Conservation (phyloP, 2,113 vertebrate genomes). For the Pseudopodoces humilis region DNA sequence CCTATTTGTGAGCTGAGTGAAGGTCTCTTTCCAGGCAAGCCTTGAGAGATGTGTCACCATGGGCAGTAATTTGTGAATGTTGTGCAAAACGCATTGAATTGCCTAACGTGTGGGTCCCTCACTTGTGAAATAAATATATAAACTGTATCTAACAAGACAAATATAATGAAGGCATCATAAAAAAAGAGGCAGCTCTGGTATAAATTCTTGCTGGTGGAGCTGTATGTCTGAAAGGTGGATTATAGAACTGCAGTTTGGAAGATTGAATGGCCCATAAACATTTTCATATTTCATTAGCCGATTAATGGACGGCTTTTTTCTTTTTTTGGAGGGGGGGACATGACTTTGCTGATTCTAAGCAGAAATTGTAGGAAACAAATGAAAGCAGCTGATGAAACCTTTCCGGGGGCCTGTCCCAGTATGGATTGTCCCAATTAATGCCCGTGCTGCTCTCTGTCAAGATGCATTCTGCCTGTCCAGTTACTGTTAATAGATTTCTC, state of each 20-base stretch:
- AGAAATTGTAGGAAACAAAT: constrained; percentile 73
- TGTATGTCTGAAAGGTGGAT: constrained; percentile 77
- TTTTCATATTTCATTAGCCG: constrained; percentile 84
- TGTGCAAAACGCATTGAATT: constrained; percentile 3
- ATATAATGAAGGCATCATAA: constrained; percentile 54
- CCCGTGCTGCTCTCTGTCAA: constrained; percentile 63
- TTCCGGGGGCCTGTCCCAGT: constrained; percentile 70
- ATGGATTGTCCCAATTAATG: constrained; percentile 80
- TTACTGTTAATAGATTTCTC: constrained; percentile 84
- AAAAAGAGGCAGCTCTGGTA: constrained; percentile 53
- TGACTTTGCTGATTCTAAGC: constrained; percentile 80
- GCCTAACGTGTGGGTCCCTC: background rate
- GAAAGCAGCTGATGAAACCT: constrained; percentile 70
- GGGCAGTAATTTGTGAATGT: background rate
- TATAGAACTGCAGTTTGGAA: constrained; percentile 80
- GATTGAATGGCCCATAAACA: constrained; percentile 83
- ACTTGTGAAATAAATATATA: constrained; percentile 55
- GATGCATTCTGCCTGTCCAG: constrained; percentile 78
- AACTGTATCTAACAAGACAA: constrained; percentile 65
- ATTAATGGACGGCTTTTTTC: constrained; percentile 76
- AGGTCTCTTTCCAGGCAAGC: background rate
- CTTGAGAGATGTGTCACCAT: background rate
- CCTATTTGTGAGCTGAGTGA: background rate
- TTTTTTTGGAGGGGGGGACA: background rate
- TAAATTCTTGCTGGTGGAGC: constrained; percentile 76